Evolutionary conservation across 2,113 vertebrate species (phyloP).

Genomic region (Micromys minutus): DNA sequence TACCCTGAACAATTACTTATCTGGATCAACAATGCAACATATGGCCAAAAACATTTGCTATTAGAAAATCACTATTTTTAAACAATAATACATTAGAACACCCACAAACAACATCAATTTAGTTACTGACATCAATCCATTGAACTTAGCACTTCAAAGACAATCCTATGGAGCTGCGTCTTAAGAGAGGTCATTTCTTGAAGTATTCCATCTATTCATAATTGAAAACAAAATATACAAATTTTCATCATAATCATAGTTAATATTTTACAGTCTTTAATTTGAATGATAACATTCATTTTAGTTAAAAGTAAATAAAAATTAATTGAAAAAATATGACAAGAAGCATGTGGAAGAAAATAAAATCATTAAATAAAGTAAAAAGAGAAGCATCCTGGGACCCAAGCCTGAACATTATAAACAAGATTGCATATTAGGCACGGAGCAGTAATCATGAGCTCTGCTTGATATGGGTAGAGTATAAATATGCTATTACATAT

Average conservation of each 20-base stretch:
- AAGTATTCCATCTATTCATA: not conserved
- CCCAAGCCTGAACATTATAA: constrained; percentile 20
- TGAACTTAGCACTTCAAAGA: not conserved
- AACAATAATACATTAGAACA: not conserved
- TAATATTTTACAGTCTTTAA: constrained; percentile 51
- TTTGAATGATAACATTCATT: constrained; percentile 39
- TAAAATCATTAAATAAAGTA: constrained; percentile 20
- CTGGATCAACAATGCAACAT: not conserved
- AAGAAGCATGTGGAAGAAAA: not conserved
- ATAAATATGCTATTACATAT: not conserved
- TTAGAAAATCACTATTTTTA: constrained; percentile 47
- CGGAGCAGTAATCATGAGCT: not conserved
- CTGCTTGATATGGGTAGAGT: not conserved
- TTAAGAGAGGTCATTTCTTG: constrained; percentile 19
- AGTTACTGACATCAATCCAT: not conserved
- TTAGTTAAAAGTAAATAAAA: constrained; percentile 47
- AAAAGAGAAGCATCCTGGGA: not conserved
- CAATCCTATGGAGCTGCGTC: not conserved
- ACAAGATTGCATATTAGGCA: not conserved
- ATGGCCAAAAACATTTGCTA: not conserved
- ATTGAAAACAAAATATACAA: not conserved
- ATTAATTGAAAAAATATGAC: constrained; percentile 27
- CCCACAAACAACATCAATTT: not conserved
- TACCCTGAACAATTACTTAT: not conserved
- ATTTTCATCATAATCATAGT: not conserved